Percentiles rank a stretch among this genome's conserved stretches.
Evolutionary conservation across 2,113 vertebrate species (phyloP).

Genomic region (Eclectus roratus): DNA sequence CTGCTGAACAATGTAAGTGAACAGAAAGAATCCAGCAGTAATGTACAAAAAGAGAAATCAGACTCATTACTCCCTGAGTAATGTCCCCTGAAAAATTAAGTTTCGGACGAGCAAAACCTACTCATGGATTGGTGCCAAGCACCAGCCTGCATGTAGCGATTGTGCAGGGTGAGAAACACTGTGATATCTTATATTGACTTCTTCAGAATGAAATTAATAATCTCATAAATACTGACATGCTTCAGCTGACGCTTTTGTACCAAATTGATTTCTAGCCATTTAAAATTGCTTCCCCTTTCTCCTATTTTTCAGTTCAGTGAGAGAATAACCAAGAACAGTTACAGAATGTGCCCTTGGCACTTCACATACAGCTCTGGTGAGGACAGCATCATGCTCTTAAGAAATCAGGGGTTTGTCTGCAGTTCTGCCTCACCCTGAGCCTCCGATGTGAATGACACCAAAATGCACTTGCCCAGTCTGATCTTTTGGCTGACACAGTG

Average conservation of each 20-base stretch:
- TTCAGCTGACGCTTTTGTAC: background rate
- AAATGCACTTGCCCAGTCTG: background rate
- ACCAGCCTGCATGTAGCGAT: background rate
- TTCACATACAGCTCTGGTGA: background rate
- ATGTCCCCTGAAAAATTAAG: background rate
- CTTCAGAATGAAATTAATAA: background rate
- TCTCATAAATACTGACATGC: background rate
- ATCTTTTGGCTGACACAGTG: background rate
- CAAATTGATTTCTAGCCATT: background rate
- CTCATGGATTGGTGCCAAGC: background rate
- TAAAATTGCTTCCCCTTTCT: background rate
- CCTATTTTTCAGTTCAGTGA: background rate
- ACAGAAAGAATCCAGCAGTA: background rate
- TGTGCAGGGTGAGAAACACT: background rate
- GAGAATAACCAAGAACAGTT: background rate
- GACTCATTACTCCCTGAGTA: background rate
- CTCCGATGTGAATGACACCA: fast-evolving
- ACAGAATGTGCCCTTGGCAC: background rate
- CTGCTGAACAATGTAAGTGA: background rate
- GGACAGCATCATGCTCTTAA: background rate
- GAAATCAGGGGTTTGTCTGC: background rate
- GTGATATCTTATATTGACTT: background rate
- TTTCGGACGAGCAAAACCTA: background rate
- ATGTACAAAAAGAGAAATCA: background rate
- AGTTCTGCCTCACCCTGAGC: background rate